A percentile compares a stretch with the other conserved stretches of the same genome.
Evolutionary conservation across 2,797 vertebrate species (phyloP).

Genomic region (Sorex maritimensis): DNA sequence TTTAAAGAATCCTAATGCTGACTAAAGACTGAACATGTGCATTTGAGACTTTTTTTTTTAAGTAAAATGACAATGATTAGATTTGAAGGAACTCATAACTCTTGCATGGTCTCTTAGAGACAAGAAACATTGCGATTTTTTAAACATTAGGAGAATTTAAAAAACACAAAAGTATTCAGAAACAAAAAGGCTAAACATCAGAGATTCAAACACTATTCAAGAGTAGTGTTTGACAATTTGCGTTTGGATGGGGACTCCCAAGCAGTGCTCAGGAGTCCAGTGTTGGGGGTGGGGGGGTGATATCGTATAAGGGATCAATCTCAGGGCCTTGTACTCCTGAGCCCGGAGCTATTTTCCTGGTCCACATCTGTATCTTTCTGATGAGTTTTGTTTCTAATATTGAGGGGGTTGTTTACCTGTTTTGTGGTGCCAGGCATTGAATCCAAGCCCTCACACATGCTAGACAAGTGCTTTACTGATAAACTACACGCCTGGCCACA

Average conservation of each 20-base stretch:
- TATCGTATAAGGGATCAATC: too few relatives aligned
- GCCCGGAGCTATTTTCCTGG: too few relatives aligned
- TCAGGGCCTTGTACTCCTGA: too few relatives aligned
- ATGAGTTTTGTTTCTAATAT: too few relatives aligned
- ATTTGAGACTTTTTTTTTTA: constrained; percentile 63
- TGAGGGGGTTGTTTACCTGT: too few relatives aligned
- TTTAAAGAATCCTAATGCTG: constrained; percentile 15
- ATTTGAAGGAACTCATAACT: constrained; percentile 21
- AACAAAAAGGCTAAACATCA: constrained; percentile 2
- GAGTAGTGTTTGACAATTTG: neutral
- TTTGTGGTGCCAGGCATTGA: too few relatives aligned
- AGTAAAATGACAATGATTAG: constrained; percentile 1
- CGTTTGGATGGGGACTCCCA: neutral
- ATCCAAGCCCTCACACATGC: too few relatives aligned
- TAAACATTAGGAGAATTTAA: constrained; percentile 9
- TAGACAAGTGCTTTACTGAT: too few relatives aligned
- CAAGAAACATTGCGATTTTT: constrained; percentile 2
- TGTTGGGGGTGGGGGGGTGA: too few relatives aligned
- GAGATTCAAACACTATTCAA: constrained; percentile 47
- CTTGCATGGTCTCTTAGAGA: neutral
- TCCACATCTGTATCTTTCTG: too few relatives aligned
- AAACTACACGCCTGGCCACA: too few relatives aligned
- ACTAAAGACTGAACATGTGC: neutral
- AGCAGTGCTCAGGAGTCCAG: too few relatives aligned
- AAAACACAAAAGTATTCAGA: constrained; percentile 15